Evolutionary conservation across 1,140 invertebrate genomes (phyloP), one percentile per base, ranked within the genome.

Genomic region (Eulimnadia texana): DNA sequence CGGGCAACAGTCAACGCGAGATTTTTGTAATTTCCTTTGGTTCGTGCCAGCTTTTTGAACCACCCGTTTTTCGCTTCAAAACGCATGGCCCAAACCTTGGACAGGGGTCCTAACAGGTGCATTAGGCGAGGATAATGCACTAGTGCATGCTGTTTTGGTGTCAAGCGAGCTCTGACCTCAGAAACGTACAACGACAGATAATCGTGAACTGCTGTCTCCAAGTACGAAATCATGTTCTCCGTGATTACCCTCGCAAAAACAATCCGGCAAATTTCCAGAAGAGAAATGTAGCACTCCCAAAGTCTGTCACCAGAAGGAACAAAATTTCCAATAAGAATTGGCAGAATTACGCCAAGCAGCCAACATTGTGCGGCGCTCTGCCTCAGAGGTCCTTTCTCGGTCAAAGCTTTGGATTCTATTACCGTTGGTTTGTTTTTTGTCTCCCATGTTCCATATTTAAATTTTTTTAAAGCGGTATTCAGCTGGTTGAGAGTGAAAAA

Each of bases 41-140:
- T n/a, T 19, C 56, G 24, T 13, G 54, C 56, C 23, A 63, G 20
- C 47, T 59, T 28, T 49, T 63, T 63, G 6, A 63, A 63, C 23
- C 42, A 63, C n/a, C 22, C 20, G 24, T 63, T 56, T 3, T 63
- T 63, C 6, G 54, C 61, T 22, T 63, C 61, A 33, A 61, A 63
- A 10, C 61, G 24, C 61, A 63, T 63, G 27, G 23, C 60, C 61
- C 61, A 63, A 19, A 59, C 28, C n/a, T 13, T n/a, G n/a, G 42
- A 47, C 3, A 63, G 29, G 28, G 61, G 61, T 62, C 61, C 61
- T 13, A 63, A 42, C 19, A 19, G 53, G 11, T 49, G 28, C 28
- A 63, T 62, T 49, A 29, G 23, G 16, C 47, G 53, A 20, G 61
- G 53, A 24, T 62, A 62, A 61, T 62, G 61, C 19, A 62, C n/a